Conservation (phyloP, 2,888 invertebrate species). For the Pachymerium ferrugineum region DNA sequence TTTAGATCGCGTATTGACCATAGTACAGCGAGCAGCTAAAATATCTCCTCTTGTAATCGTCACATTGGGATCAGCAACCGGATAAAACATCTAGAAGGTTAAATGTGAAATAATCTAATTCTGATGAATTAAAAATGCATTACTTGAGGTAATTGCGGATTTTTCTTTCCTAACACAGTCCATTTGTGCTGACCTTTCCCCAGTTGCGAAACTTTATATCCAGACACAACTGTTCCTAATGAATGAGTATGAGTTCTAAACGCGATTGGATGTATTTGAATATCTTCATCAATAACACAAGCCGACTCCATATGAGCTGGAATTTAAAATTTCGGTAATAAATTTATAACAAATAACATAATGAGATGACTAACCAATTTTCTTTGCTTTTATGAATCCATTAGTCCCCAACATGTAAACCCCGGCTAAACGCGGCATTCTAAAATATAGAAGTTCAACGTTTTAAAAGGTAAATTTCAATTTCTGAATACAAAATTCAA, state of each 20-base stretch:
- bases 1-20: conserved; percentile 60
- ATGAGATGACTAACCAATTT: neutral
- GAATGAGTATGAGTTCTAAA: conserved; percentile 91
- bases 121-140: neutral
- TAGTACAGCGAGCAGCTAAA: too few species aligned
- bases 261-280: conserved; percentile 87
- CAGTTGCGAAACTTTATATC: conserved; percentile 64
- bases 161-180: conserved; percentile 75
- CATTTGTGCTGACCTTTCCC: conserved; percentile 61
- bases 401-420: conserved; percentile 83
- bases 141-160: conserved; percentile 69
- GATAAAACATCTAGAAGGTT: conserved; percentile 88
- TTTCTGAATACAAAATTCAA: conserved; percentile 45
- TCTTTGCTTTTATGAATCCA: conserved; percentile 59
- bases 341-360: neutral
- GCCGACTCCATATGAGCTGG: conserved; percentile 83
- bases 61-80: conserved; percentile 57
- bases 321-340: conserved; percentile 29
- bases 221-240: conserved; percentile 74
- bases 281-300: conserved; percentile 71
- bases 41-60: conserved; percentile 65
- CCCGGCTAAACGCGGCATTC: conserved; percentile 68
- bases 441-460: conserved; percentile 31
- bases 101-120: neutral
- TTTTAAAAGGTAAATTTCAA: conserved; percentile 32